Evolutionary conservation across 2,113 vertebrate species (phyloP), one percentile per base, ranked within the genome.

Genomic region (Neotoma lepida): DNA sequence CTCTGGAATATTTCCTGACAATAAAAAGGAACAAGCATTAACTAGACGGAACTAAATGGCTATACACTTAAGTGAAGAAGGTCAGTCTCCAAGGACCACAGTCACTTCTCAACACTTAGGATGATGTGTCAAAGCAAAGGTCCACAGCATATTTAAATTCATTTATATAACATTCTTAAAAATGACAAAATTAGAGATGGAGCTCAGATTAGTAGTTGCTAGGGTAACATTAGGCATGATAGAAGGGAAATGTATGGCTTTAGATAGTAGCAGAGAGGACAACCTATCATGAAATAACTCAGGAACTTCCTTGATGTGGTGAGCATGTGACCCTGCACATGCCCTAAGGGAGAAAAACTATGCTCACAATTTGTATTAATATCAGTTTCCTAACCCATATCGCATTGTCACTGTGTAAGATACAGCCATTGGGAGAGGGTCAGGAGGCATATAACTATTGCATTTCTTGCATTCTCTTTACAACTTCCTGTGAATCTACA

Each of bases 191-290:
- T 89, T 73, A 82, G 28, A 91, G 26, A 41, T 51, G 41, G 61
- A 96, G 78, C 88, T 66, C 39, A 91, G 54, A 88, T 61, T 35
- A 84, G 20, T 77, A 70, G 46, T 86, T 92, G 88, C 77, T 70
- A 74, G 12, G 95, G 66, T 73, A 63, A 94, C 10, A 3, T 89
- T 49, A 70, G 68, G 56, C 13, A 33, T n/a, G 76, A n/a, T 13
- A 35, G 44, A 39, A 71, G 7, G 54, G 1, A 41, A 46, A 84
- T 20, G 0, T 24, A 22, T 3, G 5, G 51, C 51, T 39, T 15
- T 44, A 56, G 85, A 77, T n/a, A 35, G 77, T 39, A 58, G 39
- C 49, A 76, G 0, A 30, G 86, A 33, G 70, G 28, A 85, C 81
- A 46, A 4, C 10, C 30, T n/a, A 26, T 64, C 61, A 41, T 4